Evolutionary conservation across 1,140 invertebrate species (phyloP).

Genomic region (Grapholita molesta): DNA sequence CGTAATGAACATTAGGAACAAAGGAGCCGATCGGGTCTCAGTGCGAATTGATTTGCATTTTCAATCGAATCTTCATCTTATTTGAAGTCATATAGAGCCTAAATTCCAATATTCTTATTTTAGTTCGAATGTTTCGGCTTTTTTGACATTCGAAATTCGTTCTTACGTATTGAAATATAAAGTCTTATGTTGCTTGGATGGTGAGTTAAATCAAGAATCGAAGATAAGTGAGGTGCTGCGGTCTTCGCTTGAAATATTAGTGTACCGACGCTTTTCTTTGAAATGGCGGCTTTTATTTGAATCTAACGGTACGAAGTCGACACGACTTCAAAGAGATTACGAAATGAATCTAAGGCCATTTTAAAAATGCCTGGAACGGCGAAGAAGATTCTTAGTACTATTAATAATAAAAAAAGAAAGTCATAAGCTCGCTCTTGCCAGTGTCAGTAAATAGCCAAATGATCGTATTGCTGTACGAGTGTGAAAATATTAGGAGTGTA

Average conservation of each 20-base stretch:
- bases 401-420: no score
- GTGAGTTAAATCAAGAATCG: conserved; percentile 38
- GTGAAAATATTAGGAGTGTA: no score
- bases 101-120: conserved; percentile 23
- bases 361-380: neutral
- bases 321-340: neutral
- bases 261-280: conserved; percentile 57
- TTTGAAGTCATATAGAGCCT: conserved; percentile 26
- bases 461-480: no score
- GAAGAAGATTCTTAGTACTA: neutral
- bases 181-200: conserved; percentile 28
- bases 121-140: conserved; percentile 32
- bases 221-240: conserved; percentile 54
- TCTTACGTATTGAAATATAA: conserved; percentile 22
- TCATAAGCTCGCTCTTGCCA: no score
- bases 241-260: conserved; percentile 60
- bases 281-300: conserved; percentile 25
- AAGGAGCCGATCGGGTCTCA: conserved; percentile 58
- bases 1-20: conserved; percentile 70
- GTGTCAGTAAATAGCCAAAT: no score
- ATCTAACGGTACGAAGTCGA: neutral
- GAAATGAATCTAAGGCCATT: neutral
- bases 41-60: conserved; percentile 46
- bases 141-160: conserved; percentile 23
- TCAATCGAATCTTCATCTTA: conserved; percentile 33